These are phyloP conservation scores for Phylloscopus trochiloides DNA, from an alignment of 2,113 vertebrate genomes.

Conservation along the genomic window DNA sequence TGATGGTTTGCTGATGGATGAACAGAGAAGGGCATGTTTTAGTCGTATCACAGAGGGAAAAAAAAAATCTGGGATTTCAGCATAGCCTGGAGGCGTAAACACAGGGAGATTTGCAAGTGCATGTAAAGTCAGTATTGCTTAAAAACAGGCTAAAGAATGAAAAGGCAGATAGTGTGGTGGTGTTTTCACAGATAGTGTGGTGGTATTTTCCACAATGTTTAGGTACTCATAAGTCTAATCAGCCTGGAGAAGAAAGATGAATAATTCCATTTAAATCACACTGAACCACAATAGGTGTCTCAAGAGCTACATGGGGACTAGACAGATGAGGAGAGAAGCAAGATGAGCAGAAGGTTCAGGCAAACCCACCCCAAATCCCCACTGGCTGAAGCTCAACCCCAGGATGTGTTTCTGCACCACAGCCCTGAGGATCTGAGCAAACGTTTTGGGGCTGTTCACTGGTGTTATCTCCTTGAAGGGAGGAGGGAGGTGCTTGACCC, in stretches of 20 bases:
- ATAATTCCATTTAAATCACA: background rate
- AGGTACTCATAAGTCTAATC: background rate
- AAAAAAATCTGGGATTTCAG: background rate
- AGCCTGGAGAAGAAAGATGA: background rate
- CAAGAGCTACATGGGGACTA: background rate
- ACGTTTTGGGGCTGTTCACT: fast-evolving
- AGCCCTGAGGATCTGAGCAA: fast-evolving
- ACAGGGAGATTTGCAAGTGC: background rate
- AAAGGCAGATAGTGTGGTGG: background rate
- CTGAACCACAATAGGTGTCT: background rate
- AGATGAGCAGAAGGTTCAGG: background rate
- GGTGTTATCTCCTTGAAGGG: background rate
- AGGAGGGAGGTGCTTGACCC: background rate
- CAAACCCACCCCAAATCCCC: background rate
- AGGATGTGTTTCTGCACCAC: fast-evolving
- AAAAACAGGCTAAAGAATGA: background rate
- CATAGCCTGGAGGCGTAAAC: background rate
- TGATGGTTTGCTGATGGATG: background rate
- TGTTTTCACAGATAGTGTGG: background rate
- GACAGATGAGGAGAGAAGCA: background rate
- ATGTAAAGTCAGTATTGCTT: background rate
- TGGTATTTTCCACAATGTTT: background rate
- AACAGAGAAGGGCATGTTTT: background rate
- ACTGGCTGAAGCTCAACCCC: background rate
- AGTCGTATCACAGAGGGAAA: background rate